These are phyloP conservation scores for Salminus brasiliensis DNA, from an alignment of 2,113 vertebrate species.

Conservation along the genomic window DNA sequence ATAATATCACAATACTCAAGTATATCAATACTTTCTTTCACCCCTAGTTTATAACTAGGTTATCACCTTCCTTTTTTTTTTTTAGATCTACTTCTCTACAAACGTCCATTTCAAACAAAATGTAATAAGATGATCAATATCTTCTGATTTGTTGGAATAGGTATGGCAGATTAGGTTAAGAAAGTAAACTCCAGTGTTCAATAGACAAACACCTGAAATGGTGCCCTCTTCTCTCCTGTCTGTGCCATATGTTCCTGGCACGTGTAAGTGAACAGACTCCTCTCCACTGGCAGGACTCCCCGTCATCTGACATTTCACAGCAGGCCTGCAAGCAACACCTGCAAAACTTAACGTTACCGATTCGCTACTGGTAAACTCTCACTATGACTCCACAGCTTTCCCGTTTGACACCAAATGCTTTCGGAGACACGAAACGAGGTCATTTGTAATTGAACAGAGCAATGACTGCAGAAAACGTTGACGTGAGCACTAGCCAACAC, in stretches of 20 bases:
- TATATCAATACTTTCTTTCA: too few species aligned
- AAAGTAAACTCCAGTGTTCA: not conserved
- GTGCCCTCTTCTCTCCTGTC: not conserved
- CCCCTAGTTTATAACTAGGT: too few species aligned
- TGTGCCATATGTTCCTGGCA: not conserved
- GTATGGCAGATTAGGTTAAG: not conserved
- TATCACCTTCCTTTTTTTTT: too few species aligned
- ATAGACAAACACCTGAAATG: not conserved
- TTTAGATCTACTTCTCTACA: too few species aligned
- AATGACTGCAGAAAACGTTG: too few species aligned
- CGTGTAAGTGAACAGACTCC: not conserved
- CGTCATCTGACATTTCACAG: constrained; percentile 16
- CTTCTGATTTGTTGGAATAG: not conserved
- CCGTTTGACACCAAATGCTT: not conserved
- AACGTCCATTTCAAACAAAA: too few species aligned
- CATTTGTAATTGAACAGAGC: not conserved
- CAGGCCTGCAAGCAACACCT: not conserved
- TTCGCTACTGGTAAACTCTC: not conserved
- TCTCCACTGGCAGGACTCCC: not conserved
- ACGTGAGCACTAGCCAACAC: too few species aligned
- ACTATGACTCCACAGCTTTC: not conserved
- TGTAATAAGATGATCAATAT: too few species aligned
- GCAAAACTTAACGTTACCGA: not conserved
- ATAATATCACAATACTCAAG: too few species aligned
- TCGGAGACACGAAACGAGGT: not conserved